phyloP scores from a whole-genome alignment of 1,140 invertebrate genomes.

The Anadara kagoshimensis region DNA sequence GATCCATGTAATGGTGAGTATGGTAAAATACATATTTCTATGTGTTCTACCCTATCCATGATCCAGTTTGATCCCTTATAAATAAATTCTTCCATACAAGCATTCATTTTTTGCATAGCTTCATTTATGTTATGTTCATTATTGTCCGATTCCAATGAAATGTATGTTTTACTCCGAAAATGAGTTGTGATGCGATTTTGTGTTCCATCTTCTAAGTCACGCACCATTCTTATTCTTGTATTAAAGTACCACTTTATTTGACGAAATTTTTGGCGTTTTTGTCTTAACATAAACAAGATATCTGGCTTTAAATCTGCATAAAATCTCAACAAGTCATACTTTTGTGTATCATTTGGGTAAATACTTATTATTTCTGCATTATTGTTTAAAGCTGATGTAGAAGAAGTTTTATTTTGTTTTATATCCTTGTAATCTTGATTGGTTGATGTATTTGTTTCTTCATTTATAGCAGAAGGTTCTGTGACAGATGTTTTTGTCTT shows the following conservation, averaged over 20 bases:
- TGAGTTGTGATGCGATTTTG: neutral
- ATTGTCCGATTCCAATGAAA: neutral
- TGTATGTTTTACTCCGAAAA: conserved; percentile 14
- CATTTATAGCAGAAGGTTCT: no score
- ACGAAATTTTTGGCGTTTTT: neutral
- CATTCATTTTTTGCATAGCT: conserved; percentile 14
- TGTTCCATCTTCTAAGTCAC: conserved; percentile 2
- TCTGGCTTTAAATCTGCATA: no score
- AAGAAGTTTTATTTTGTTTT: no score
- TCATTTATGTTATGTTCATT: conserved; percentile 24
- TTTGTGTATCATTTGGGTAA: no score
- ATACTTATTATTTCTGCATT: no score
- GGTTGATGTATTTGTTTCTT: no score
- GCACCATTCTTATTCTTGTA: neutral
- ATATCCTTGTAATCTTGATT: no score
- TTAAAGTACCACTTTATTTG: conserved; percentile 19
- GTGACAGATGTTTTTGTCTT: no score
- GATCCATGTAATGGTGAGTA: conserved; percentile 18
- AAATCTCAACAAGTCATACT: no score
- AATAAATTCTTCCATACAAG: conserved; percentile 13
- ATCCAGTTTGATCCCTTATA: conserved; percentile 16
- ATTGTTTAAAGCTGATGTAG: no score
- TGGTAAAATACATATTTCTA: conserved; percentile 7
- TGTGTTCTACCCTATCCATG: neutral
- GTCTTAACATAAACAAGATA: no score